A percentile compares a stretch with the other conserved stretches of the same genome.
These are phyloP conservation scores for Chroicocephalus ridibundus DNA, from an alignment of 2,113 vertebrate genomes.

Conservation along the genomic window DNA sequence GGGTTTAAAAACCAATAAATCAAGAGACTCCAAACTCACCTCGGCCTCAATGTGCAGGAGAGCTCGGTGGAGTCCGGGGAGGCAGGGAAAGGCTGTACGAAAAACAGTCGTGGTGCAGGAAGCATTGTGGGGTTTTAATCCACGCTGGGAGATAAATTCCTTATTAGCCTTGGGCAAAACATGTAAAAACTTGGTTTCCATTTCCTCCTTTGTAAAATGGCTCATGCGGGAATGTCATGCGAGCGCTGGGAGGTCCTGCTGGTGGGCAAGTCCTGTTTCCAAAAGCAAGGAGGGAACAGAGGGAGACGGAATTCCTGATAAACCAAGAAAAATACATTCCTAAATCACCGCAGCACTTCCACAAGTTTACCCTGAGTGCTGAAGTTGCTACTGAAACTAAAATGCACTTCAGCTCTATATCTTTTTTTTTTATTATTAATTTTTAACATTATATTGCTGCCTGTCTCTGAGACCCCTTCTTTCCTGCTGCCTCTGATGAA, in stretches of 20 bases:
- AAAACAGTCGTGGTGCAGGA: not conserved
- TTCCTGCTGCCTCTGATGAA: not conserved
- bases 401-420: not conserved
- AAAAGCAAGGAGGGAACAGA: not conserved
- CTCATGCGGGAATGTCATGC: not conserved
- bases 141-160: not conserved
- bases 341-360: not conserved
- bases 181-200: not conserved
- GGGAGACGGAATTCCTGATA: fast-evolving
- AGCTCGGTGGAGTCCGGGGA: not conserved
- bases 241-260: not conserved
- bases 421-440: not conserved
- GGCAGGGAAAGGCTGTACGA: not conserved
- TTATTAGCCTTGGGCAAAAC: not conserved
- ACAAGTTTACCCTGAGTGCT: fast-evolving
- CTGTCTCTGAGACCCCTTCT: not conserved
- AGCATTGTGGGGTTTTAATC: not conserved
- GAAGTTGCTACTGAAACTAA: not conserved
- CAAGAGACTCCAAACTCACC: not conserved
- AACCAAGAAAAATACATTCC: fast-evolving
- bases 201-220: not conserved
- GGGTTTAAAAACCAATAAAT: not conserved
- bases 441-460: not conserved
- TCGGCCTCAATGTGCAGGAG: not conserved
- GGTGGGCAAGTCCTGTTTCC: not conserved